Evolutionary conservation across 2,797 vertebrate genomes (phyloP).

Genomic region (Gadopsis bispinosus): DNA sequence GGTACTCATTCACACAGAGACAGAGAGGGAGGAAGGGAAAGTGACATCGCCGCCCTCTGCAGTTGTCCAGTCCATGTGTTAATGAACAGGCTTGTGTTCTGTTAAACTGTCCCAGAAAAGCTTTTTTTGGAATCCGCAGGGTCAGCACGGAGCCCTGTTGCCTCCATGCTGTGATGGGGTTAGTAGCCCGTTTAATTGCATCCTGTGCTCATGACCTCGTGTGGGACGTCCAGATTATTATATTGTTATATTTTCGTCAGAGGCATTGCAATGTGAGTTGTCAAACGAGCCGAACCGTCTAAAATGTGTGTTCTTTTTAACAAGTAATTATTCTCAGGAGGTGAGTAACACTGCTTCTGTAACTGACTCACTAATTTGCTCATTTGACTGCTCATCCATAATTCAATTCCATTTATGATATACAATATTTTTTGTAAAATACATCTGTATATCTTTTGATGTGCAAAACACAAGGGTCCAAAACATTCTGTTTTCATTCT

Average conservation of each 20-base stretch:
- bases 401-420: constrained; percentile 29
- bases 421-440: constrained; percentile 2
- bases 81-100: constrained; percentile 21
- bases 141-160: constrained; percentile 18
- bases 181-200: constrained; percentile 24
- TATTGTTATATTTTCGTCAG: constrained; percentile 34
- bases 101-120: constrained; percentile 1
- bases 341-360: constrained; percentile 18
- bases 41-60: constrained; percentile 11
- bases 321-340: constrained; percentile 23
- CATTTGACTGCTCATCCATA: constrained; percentile 34
- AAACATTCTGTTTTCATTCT: constrained; percentile 21
- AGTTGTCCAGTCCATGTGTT: constrained; percentile 28
- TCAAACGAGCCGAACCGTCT: constrained; percentile 10
- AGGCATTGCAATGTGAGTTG: neutral
- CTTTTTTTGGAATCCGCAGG: constrained; percentile 29
- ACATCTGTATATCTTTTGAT: constrained; percentile 19
- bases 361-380: constrained; percentile 40
- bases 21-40: neutral
- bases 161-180: constrained; percentile 29
- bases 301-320: neutral
- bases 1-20: constrained; percentile 23
- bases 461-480: constrained; percentile 12
- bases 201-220: constrained; percentile 27
- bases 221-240: constrained; percentile 43